phyloP scores from a whole-genome alignment of 37 sponge, comb jelly and placozoan genomes.

The Chondrilla cf. caribensis region DNA sequence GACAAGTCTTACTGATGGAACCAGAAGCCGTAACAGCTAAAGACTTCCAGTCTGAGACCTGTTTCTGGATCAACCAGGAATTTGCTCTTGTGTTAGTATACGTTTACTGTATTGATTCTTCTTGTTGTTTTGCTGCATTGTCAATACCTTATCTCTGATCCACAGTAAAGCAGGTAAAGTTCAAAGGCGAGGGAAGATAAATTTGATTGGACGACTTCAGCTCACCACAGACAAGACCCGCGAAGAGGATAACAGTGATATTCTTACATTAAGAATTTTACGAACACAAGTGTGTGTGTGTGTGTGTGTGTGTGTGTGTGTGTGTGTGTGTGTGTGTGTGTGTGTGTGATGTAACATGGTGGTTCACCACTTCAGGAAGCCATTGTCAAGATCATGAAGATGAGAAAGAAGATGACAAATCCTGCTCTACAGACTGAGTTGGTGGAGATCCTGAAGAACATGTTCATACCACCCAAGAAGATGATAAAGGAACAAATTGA shows the following conservation, averaged over 20 bases:
- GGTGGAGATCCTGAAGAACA: constrained; percentile 94
- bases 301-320: no score
- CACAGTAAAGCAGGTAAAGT: constrained; percentile 75
- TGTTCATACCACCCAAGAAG: constrained; percentile 94
- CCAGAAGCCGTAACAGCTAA: constrained; percentile 54
- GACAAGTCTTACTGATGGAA: constrained; percentile 70
- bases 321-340: no score
- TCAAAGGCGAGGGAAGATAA: constrained; percentile 86
- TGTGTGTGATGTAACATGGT: no score
- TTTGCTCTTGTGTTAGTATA: constrained; percentile 83
- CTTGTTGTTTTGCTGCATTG: background rate
- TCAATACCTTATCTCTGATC: background rate
- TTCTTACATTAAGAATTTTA: constrained; percentile 75
- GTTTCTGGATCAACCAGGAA: constrained; percentile 81
- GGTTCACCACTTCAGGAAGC: constrained; percentile 61
- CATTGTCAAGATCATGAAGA: constrained; percentile 95
- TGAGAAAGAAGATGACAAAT: constrained; percentile 79
- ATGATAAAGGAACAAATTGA: constrained; percentile 98
- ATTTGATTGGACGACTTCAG: constrained; percentile 85
- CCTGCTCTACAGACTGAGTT: constrained; percentile 90
- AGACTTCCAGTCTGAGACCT: constrained; percentile 55
- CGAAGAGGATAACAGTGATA: constrained; percentile 89
- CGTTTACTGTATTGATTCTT: background rate
- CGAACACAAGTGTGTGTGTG: constrained; percentile 67
- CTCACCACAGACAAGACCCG: constrained; percentile 88